Evolutionary conservation across 1,140 invertebrate genomes (phyloP), one percentile per base, ranked within the genome.

Genomic region (Musca vetustissima): DNA sequence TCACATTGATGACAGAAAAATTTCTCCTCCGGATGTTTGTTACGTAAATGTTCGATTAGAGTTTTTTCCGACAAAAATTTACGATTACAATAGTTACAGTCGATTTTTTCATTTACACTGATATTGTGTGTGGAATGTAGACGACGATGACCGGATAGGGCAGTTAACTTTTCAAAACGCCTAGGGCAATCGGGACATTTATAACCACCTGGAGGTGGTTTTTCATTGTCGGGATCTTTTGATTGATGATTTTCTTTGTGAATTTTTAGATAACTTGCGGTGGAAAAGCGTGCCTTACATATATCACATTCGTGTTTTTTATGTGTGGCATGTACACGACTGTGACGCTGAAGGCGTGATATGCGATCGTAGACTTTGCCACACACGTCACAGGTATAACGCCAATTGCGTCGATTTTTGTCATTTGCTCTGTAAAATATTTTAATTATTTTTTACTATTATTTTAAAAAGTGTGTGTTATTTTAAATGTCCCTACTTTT

Each of bases 231-330:
- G 32, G 19, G 64, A 13, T 53, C 64, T n/a, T 48, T 65, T 47
- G 52, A 15, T 17, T 24, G 9, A 28, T 64, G 61, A 3, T 14
- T 64, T 1, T 15, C 19, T 13, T 25, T 13, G 61, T 73, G 70
- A 1, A 67, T n/a, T 9, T 59, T 49, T 11, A 73, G 24, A n/a
- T 70, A 49, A 68, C 65, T 65, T 66, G 87, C 87, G 69, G 86
- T 87, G 66, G 82, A 84, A 73, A 88, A 88, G 15, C 83, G 83
- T 71, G 85, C 86, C 1, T 85, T 85, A 69, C 87, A 88, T 1
- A 85, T 80, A 68, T 81, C 85, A 69, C 87, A 88, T 1, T 85
- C 70, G 70, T 84, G 86, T 0, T 87, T 84, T 70, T 88, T 87
- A 19, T 87, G 43, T 0, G 86, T 87, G 1, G 85, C 84, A 70